These are phyloP conservation scores for Ridgeia piscesae DNA, from an alignment of 1,140 invertebrate genomes.

Conservation along the genomic window DNA sequence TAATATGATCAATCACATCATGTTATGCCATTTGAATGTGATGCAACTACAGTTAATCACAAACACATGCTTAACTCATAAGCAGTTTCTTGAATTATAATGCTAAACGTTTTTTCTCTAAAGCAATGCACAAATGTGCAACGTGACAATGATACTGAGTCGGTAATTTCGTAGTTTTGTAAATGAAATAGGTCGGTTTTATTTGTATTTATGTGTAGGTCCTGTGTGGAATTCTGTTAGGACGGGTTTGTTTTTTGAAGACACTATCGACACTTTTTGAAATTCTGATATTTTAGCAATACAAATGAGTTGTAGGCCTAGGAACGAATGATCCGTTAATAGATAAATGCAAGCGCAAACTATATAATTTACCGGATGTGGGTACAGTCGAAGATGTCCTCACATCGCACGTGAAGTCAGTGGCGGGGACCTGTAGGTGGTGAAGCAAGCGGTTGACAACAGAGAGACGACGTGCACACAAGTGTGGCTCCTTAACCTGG, in stretches of 20 bases:
- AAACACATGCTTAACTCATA: neutral
- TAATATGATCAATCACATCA: neutral
- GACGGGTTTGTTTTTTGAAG: neutral
- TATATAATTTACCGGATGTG: constrained; percentile 1
- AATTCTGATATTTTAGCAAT: neutral
- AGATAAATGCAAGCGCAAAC: neutral
- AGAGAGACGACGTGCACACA: neutral
- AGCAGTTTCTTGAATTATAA: neutral
- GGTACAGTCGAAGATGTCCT: constrained; percentile 24
- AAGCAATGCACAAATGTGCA: too few relatives aligned
- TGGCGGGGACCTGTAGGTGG: neutral
- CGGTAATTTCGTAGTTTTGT: too few relatives aligned
- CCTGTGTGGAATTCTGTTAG: too few relatives aligned
- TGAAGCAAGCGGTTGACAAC: neutral
- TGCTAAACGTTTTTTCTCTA: too few relatives aligned
- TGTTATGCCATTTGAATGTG: neutral
- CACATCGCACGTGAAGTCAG: neutral
- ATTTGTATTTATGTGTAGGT: too few relatives aligned
- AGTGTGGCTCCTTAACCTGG: too few relatives aligned
- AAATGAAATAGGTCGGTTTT: too few relatives aligned
- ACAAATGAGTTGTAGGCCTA: neutral
- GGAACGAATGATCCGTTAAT: neutral
- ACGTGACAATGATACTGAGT: too few relatives aligned
- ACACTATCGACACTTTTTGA: neutral
- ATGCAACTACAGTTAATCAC: neutral